These are phyloP conservation scores for Ptychobarbus kaznakovi DNA, from an alignment of 2,797 vertebrate genomes.

Conservation along the genomic window DNA sequence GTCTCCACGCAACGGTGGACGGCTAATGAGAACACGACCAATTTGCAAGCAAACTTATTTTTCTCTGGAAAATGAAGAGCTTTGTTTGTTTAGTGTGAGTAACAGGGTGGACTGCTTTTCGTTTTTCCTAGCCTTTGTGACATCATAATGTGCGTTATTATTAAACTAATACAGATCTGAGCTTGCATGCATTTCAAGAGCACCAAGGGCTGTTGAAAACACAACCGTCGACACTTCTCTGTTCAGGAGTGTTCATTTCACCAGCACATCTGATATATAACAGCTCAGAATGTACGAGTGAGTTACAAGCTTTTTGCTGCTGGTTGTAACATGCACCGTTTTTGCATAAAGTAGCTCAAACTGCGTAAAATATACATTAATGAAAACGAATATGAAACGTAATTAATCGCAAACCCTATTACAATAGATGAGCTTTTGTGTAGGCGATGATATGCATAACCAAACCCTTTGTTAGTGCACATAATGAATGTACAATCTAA, in stretches of 20 bases:
- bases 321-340: conserved; percentile 11
- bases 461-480: conserved; percentile 6
- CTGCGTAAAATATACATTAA: neutral
- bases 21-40: conserved; percentile 18
- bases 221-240: neutral
- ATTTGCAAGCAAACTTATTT: conserved; percentile 24
- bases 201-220: conserved; percentile 31
- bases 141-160: conserved; percentile 19
- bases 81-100: conserved; percentile 38
- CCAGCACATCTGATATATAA: neutral
- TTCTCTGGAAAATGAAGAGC: conserved; percentile 15
- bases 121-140: neutral
- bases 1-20: neutral
- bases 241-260: neutral
- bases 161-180: conserved; percentile 23
- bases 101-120: conserved; percentile 20
- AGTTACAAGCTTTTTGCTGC: neutral
- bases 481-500: conserved; percentile 28
- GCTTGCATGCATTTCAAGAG: neutral
- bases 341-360: conserved; percentile 8
- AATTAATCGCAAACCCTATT: neutral
- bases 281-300: neutral
- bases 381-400: neutral
- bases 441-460: neutral
- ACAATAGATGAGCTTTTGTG: neutral